Conservation (phyloP, 2,888 invertebrate species). For the Caenorhabditis parvicauda region DNA sequence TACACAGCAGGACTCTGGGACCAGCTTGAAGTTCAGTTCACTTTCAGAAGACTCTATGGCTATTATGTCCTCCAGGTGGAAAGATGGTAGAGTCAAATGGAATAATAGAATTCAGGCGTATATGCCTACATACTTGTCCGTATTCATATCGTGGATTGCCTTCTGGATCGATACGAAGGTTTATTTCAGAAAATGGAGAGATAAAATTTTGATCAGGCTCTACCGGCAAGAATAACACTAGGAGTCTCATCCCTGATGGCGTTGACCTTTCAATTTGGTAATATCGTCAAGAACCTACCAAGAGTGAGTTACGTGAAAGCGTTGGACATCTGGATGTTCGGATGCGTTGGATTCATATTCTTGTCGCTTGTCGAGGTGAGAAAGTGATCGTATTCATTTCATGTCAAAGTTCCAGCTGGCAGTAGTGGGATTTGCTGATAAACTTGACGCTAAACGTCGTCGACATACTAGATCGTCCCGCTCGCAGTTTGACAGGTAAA, state of each 20-base stretch:
- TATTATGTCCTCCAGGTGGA: conserved; percentile 60
- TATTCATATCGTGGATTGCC: conserved; percentile 63
- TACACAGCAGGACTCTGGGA: conserved; percentile 63
- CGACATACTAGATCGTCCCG: conserved; percentile 26
- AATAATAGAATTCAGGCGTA: conserved; percentile 48
- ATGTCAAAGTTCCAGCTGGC: conserved; percentile 46
- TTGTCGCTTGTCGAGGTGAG: conserved; percentile 57
- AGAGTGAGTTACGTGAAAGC: conserved; percentile 61
- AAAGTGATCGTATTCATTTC: neutral
- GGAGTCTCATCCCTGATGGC: conserved; percentile 59
- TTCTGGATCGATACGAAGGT: conserved; percentile 63
- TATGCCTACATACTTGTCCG: conserved; percentile 62
- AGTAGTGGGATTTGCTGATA: conserved; percentile 61
- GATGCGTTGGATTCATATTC: conserved; percentile 62
- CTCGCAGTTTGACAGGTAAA: neutral
- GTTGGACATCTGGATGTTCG: conserved; percentile 62
- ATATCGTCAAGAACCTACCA: conserved; percentile 61
- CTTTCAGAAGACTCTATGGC: conserved; percentile 60
- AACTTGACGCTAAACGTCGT: conserved; percentile 44
- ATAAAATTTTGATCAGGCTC: conserved; percentile 21
- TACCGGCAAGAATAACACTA: conserved; percentile 61
- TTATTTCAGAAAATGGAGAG: neutral
- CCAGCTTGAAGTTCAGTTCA: conserved; percentile 60
- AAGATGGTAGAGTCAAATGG: neutral
- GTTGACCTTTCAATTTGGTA: conserved; percentile 61